These are phyloP conservation scores for Hylyphantes graminicola DNA, from an alignment of 1,140 invertebrate species.

Conservation along the genomic window DNA sequence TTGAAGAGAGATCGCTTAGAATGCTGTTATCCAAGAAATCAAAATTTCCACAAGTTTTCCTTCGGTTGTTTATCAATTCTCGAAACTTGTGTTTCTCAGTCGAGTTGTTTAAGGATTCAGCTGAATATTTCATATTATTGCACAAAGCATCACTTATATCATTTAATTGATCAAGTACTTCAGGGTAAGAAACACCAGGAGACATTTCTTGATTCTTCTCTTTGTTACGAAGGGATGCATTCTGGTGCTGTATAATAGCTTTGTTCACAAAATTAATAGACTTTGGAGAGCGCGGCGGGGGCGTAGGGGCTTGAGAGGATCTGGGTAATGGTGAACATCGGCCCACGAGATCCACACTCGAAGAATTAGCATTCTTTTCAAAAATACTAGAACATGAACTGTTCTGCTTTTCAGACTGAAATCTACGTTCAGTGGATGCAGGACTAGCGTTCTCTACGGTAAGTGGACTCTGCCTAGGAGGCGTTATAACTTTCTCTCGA, in stretches of 20 bases:
- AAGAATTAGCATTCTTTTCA: neutral
- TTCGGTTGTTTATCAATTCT: conserved; percentile 18
- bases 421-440: neutral
- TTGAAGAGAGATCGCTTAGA: conserved; percentile 12
- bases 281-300: conserved; percentile 48
- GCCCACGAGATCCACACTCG: neutral
- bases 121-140: neutral
- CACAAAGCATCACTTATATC: conserved; percentile 1
- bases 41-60: conserved; percentile 49
- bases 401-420: neutral
- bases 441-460: conserved; percentile 2
- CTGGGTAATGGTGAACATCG: conserved; percentile 19
- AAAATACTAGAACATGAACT: neutral
- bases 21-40: conserved; percentile 33
- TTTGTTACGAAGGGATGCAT: neutral
- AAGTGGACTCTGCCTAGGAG: neutral
- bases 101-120: neutral
- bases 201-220: conserved; percentile 48
- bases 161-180: conserved; percentile 9
- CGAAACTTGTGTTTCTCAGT: conserved; percentile 22
- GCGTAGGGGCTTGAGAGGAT: conserved; percentile 41
- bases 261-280: conserved; percentile 49
- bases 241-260: conserved; percentile 43
- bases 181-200: neutral
- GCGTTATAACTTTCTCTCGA: neutral